phyloP scores from a whole-genome alignment of 2,113 vertebrate species.

The Thinocorus orbignyianus region DNA sequence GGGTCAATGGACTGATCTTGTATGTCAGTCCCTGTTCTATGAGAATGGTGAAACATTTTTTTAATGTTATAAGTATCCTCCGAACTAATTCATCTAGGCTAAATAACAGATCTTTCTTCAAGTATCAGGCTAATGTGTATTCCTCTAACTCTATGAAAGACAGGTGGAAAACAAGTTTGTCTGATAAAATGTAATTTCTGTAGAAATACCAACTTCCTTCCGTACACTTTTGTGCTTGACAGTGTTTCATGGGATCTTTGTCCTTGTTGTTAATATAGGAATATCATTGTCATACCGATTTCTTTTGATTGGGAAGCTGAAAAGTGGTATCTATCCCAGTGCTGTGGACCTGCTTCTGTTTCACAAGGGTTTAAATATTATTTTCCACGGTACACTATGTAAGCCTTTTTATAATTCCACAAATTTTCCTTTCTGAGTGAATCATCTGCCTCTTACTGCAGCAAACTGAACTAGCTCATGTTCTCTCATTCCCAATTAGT shows the following conservation, averaged over 20 bases:
- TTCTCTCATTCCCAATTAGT: neutral
- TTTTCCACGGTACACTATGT: neutral
- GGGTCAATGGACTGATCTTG: neutral
- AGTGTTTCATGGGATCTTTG: neutral
- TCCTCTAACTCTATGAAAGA: neutral
- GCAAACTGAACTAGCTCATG: neutral
- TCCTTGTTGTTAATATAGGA: neutral
- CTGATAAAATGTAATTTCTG: neutral
- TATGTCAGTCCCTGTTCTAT: neutral
- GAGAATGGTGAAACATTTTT: neutral
- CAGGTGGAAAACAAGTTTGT: neutral
- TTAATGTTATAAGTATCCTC: neutral
- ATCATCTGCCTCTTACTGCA: neutral
- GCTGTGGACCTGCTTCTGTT: neutral
- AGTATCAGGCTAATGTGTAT: neutral
- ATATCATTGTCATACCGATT: neutral
- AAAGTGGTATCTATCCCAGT: neutral
- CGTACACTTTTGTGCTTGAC: neutral
- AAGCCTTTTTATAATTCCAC: neutral
- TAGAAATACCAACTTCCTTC: neutral
- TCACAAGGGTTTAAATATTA: neutral
- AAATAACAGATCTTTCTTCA: neutral
- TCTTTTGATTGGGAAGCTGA: neutral
- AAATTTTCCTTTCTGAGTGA: neutral
- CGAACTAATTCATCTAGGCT: neutral